Conservation (phyloP, 2,113 vertebrate species). For the Acanthisitta chloris region DNA sequence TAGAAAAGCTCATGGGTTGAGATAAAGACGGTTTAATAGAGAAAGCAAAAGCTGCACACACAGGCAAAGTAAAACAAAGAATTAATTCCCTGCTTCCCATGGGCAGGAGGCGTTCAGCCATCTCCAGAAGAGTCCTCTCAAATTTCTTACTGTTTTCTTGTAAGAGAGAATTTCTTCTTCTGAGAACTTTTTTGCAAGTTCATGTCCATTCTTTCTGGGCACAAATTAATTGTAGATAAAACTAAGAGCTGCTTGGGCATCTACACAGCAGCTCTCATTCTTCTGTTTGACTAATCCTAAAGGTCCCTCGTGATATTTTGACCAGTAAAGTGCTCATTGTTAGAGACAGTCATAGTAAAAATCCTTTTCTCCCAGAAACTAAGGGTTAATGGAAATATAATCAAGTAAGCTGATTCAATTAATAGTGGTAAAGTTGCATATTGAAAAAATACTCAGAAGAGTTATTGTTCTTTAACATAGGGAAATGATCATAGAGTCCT, state of each 20-base stretch:
- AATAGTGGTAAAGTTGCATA: neutral
- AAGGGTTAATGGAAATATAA: neutral
- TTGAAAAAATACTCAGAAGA: neutral
- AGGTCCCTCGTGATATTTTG: neutral
- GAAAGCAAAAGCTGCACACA: too few relatives aligned
- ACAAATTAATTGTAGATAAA: neutral
- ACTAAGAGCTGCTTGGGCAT: neutral
- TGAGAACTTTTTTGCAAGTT: neutral
- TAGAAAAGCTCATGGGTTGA: too few relatives aligned
- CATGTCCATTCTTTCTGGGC: neutral
- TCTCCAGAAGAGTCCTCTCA: too few relatives aligned
- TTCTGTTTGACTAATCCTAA: neutral
- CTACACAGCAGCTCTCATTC: neutral
- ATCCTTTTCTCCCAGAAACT: neutral
- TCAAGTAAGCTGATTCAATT: neutral
- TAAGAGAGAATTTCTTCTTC: too few relatives aligned
- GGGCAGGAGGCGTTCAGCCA: too few relatives aligned
- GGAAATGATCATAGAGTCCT: neutral
- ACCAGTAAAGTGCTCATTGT: neutral
- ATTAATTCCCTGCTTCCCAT: too few relatives aligned
- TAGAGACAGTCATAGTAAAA: neutral
- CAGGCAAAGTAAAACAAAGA: too few relatives aligned
- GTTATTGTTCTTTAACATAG: neutral
- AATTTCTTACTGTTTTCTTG: neutral
- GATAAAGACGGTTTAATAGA: too few relatives aligned